Evolutionary conservation across 1,140 invertebrate species (phyloP).

Genomic region (Bemisia tabaci): DNA sequence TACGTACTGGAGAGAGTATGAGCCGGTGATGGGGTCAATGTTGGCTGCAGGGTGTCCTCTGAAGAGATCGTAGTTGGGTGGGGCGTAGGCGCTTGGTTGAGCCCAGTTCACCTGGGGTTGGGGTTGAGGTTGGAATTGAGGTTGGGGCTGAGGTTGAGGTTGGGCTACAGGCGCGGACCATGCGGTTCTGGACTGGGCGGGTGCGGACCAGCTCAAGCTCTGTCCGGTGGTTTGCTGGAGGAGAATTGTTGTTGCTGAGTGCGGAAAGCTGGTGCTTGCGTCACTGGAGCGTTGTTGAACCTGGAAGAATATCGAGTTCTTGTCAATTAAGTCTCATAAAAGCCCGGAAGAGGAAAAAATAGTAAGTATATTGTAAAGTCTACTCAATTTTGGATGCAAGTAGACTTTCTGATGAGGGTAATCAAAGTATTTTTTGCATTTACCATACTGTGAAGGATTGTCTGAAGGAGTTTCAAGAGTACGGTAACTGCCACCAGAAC

Average conservation of each 20-base stretch:
- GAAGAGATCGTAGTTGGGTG: constrained; percentile 28
- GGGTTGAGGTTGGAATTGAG: constrained; percentile 31
- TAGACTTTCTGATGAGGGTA: no score
- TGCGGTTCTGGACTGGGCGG: constrained; percentile 6
- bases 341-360: constrained; percentile 23
- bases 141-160: constrained; percentile 18
- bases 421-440: no score
- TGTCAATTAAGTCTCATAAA: constrained; percentile 21
- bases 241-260: constrained; percentile 24
- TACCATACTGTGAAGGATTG: no score
- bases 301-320: constrained; percentile 5
- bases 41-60: constrained; percentile 43
- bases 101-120: constrained; percentile 29
- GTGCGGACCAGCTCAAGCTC: not conserved
- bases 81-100: constrained; percentile 22
- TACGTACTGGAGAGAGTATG: constrained; percentile 53
- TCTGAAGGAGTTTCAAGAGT: no score
- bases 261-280: constrained; percentile 17
- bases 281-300: not conserved
- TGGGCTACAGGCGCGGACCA: not conserved
- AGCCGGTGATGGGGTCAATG: constrained; percentile 47
- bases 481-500: no score
- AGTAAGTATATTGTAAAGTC: no score
- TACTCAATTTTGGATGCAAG: no score
- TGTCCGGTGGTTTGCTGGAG: constrained; percentile 18